Conservation (phyloP, 2,797 vertebrate species). For the Pantherophis alleghaniensis region DNA sequence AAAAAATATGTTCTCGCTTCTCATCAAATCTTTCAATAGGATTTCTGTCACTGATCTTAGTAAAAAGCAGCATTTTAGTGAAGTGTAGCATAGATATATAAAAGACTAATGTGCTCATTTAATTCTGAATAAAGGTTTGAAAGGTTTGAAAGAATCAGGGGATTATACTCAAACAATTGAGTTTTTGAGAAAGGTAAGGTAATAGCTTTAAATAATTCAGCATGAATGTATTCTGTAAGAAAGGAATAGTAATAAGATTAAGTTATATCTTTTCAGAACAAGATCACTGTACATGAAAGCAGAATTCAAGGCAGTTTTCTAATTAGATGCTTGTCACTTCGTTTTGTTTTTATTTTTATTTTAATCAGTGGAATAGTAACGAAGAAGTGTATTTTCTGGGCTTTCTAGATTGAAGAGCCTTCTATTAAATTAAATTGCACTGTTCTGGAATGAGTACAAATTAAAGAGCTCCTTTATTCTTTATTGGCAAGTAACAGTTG, state of each 20-base stretch:
- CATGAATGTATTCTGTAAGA: background rate
- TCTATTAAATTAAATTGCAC: constrained; percentile 8
- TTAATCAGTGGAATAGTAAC: background rate
- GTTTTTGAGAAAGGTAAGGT: constrained; percentile 14
- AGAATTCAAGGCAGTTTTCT: background rate
- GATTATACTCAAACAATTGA: constrained; percentile 11
- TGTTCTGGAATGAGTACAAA: background rate
- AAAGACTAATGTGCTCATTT: constrained; percentile 2
- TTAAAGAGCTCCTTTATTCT: background rate
- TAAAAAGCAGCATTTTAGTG: constrained; percentile 1
- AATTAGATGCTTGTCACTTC: background rate
- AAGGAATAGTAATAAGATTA: background rate
- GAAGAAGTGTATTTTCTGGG: background rate
- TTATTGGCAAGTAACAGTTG: constrained; percentile 39
- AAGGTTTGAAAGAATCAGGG: constrained; percentile 3
- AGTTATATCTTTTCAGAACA: background rate
- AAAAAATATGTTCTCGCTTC: background rate
- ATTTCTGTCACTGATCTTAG: background rate
- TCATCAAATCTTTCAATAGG: background rate
- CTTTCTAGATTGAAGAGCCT: constrained; percentile 2
- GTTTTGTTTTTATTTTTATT: background rate
- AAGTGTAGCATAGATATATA: background rate
- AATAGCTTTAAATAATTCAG: constrained; percentile 26
- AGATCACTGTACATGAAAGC: constrained; percentile 2
- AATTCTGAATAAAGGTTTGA: constrained; percentile 13